These are phyloP conservation scores for Pilophorus perplexus DNA, from an alignment of 2,888 invertebrate genomes.

Conservation along the genomic window DNA sequence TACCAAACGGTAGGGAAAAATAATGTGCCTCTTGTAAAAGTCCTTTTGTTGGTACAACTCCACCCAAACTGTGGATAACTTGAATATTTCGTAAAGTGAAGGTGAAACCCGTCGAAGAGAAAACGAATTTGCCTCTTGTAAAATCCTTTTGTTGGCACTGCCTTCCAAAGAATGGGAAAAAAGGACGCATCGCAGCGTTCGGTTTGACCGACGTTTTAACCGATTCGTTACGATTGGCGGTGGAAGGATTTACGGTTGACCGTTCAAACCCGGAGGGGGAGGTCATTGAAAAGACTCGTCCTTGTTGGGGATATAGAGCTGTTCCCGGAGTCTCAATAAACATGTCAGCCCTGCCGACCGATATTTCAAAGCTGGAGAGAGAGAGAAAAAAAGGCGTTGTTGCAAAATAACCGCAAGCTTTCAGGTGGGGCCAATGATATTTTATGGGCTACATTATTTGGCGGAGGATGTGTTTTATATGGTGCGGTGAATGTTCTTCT, in stretches of 20 bases:
- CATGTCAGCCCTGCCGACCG: conserved; percentile 16
- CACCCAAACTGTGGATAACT: background rate
- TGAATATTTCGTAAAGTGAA: too few species aligned
- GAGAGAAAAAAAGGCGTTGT: too few species aligned
- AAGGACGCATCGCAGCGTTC: too few species aligned
- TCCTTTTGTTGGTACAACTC: background rate
- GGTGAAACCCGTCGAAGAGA: too few species aligned
- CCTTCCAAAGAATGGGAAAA: conserved; percentile 2
- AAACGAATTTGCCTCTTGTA: background rate
- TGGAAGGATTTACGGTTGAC: conserved; percentile 40
- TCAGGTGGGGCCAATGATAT: too few species aligned
- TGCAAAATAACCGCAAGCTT: too few species aligned
- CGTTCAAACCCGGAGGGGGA: conserved; percentile 12
- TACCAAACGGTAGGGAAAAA: background rate
- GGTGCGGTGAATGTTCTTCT: too few species aligned
- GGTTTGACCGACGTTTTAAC: conserved; percentile 32
- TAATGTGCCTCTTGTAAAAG: background rate
- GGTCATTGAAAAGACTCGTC: conserved; percentile 27
- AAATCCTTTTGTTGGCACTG: background rate
- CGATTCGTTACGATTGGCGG: conserved; percentile 34
- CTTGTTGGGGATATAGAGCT: conserved; percentile 18
- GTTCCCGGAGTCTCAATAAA: conserved; percentile 21
- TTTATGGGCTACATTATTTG: too few species aligned
- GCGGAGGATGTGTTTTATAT: too few species aligned
- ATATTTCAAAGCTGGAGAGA: too few species aligned